Conservation (phyloP, 2,797 vertebrate genomes). For the Pangasius macronema region DNA sequence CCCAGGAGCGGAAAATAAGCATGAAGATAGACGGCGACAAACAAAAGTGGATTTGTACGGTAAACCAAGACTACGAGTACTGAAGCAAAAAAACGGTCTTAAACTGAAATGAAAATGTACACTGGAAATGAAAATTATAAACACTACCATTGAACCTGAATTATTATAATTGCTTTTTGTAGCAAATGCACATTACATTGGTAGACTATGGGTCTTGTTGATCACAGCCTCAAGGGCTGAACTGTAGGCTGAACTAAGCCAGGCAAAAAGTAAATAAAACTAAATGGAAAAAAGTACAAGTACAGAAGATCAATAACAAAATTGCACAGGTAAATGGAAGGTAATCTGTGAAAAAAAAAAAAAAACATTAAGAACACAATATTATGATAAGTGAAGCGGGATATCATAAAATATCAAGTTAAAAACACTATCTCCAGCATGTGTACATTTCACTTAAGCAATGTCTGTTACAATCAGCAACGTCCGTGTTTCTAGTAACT, state of each 20-base stretch:
- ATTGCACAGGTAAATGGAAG: neutral
- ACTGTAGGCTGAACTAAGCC: neutral
- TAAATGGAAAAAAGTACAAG: neutral
- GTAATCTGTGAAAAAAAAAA: neutral
- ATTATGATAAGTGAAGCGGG: neutral
- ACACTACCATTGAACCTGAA: neutral
- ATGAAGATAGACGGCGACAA: neutral
- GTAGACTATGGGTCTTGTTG: neutral
- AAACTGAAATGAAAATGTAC: neutral
- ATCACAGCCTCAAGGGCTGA: neutral
- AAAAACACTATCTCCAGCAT: neutral
- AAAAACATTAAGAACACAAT: neutral
- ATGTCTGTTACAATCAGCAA: neutral
- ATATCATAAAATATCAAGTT: neutral
- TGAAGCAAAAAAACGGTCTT: neutral
- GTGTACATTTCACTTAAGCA: neutral
- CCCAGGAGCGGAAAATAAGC: neutral
- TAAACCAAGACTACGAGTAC: neutral
- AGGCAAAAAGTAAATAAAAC: neutral
- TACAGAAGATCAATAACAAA: neutral
- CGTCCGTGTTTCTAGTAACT: neutral
- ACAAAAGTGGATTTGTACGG: neutral
- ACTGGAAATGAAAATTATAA: neutral
- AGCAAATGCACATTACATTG: neutral
- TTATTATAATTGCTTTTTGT: neutral